Base-by-base conservation (phyloP, 2,888 invertebrate species). In the Heliconius hortense region DNA sequence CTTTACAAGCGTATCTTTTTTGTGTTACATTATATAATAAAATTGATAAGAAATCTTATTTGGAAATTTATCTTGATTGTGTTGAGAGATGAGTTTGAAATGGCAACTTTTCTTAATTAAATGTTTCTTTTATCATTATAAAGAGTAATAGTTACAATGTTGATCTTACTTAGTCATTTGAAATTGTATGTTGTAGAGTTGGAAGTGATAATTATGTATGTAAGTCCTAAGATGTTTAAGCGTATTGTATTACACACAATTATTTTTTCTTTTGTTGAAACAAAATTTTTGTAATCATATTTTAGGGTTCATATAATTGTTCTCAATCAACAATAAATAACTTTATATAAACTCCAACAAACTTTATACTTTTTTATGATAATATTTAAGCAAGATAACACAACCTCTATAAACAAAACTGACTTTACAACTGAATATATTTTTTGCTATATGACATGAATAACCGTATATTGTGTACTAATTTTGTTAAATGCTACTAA, bases 41-140 rank as follows among this genome's bases (percentile, higher is more conserved):
- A 59, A 35, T 43, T 64, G 69, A 70, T 70, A 74, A 75, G 59
- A 69, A 67, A 53, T 66, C 28, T 21, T 24, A 67, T 71, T 67
- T 28, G 39, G 53, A 66, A 76, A 60, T 71, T 70, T 75, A 75
- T 75, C 75, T 75, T 59, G 59, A 35, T 53, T 43, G 28, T 75
- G 15, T 39, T n/a, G 18, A 11, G 70, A 71, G 21, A 60, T 62
- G 28, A 7, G 10, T 26, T 13, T 18, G 0, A 62, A 60, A 35
- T 39, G 26, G 26, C 21, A 43, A 24, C 4, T 4, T 43, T 62
- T 39, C 5, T 4, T 39, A 59, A 60, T 71, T 8, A 2, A 56
- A 4, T 24, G 10, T 11, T 15, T 15, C 26, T 31, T 56, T 7
- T 64, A 39, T 66, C 1, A 56, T 15, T 53, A n/a, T 31, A 69